Conservation (phyloP, 2,888 invertebrate genomes). For the Bellardia pandia region DNA sequence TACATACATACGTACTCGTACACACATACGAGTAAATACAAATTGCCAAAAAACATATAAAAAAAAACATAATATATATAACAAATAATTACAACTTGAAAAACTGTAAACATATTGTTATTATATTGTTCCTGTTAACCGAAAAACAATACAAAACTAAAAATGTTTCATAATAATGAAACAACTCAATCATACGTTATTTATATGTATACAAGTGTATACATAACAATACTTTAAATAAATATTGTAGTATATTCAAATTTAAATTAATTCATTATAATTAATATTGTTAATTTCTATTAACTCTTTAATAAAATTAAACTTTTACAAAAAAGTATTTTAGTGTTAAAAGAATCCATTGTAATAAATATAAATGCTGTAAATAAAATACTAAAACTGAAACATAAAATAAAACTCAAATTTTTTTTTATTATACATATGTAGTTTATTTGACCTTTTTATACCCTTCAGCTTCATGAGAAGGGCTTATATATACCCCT, state of each 20-base stretch:
- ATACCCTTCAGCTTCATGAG: too few relatives aligned
- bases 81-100: background rate
- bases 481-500: too few relatives aligned
- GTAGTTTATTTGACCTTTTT: too few relatives aligned
- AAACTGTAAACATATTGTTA: conserved; percentile 6
- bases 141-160: background rate
- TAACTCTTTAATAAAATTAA: conserved; percentile 1
- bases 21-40: background rate
- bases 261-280: background rate
- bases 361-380: background rate
- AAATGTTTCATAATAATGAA: background rate
- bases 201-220: too few relatives aligned
- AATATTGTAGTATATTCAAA: conserved; percentile 14
- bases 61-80: background rate
- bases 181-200: background rate
- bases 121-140: conserved; percentile 52
- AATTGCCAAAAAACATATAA: conserved; percentile 42
- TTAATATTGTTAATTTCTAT: conserved; percentile 44
- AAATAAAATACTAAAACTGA: conserved; percentile 2
- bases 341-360: background rate
- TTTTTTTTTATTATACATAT: too few relatives aligned
- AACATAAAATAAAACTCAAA: background rate
- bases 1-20: too few relatives aligned
- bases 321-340: conserved; percentile 9
- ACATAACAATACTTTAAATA: background rate